A percentile compares a stretch with the other conserved stretches of the same genome.
Evolutionary conservation across 2,113 vertebrate genomes (phyloP).

Genomic region (Ageneiosus marmoratus): DNA sequence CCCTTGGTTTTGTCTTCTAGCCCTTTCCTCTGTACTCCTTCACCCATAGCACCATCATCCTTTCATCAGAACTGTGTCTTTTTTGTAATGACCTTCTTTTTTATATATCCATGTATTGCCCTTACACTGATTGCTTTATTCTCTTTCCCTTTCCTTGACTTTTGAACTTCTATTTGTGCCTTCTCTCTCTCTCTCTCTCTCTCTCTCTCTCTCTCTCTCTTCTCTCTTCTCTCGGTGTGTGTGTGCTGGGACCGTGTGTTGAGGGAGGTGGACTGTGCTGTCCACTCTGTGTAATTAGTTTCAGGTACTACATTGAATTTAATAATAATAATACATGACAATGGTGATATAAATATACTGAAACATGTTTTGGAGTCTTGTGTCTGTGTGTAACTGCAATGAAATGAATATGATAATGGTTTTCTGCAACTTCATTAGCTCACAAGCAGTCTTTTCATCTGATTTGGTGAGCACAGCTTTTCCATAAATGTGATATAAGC

Average conservation of each 20-base stretch:
- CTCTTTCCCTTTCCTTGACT: conserved; percentile 52
- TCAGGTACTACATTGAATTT: conserved; percentile 79
- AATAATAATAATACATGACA: conserved; percentile 71
- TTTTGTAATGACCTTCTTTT: background rate
- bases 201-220: conserved; percentile 54
- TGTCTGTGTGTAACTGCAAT: conserved; percentile 36
- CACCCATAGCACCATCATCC: background rate
- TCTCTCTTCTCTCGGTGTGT: conserved; percentile 39
- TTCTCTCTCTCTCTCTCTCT: conserved; percentile 55
- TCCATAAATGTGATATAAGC: too few relatives aligned
- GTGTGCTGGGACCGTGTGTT: conserved; percentile 73
- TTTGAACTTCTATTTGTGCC: conserved; percentile 71
- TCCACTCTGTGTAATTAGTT: conserved; percentile 75
- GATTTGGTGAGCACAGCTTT: too few relatives aligned
- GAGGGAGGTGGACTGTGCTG: conserved; percentile 61
- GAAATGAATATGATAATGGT: background rate
- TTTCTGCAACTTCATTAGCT: background rate
- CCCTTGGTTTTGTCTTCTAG: conserved; percentile 45
- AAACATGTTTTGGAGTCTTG: conserved; percentile 60
- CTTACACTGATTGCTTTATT: conserved; percentile 43
- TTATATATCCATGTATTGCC: conserved; percentile 34
- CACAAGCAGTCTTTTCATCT: too few relatives aligned
- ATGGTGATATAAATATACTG: conserved; percentile 78
- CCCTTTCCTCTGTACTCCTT: conserved; percentile 12
- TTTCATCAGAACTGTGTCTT: background rate